Conservation (phyloP, 2,888 invertebrate genomes). For the Petrolisthes manimaculis region DNA sequence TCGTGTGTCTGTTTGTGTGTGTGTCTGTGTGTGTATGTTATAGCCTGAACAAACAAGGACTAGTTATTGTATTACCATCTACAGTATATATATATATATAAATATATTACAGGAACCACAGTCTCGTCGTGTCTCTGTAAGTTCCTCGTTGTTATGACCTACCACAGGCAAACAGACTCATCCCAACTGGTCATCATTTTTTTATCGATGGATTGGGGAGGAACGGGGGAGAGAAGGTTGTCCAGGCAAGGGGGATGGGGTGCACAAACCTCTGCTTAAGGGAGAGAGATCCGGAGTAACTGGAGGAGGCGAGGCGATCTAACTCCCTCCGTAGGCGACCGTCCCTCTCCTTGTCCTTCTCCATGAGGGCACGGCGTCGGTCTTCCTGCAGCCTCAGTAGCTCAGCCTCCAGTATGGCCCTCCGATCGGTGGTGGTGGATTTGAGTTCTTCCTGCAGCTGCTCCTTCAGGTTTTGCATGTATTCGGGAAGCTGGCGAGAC, state of each 20-base stretch:
- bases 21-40: background rate
- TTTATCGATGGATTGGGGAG: background rate
- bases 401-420: constrained; percentile 65
- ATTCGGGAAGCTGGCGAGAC: constrained; percentile 67
- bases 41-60: no score
- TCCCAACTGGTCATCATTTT: constrained; percentile 45
- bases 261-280: constrained; percentile 64
- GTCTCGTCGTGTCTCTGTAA: no score
- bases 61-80: background rate
- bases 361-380: constrained; percentile 68
- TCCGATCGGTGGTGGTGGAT: constrained; percentile 67
- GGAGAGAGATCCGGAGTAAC: constrained; percentile 64
- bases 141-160: no score
- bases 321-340: constrained; percentile 67
- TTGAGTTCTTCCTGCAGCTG: constrained; percentile 68
- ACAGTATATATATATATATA: no score
- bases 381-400: constrained; percentile 67
- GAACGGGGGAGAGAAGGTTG: background rate
- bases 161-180: constrained; percentile 23
- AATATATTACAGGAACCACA: no score
- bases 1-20: background rate
- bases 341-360: constrained; percentile 69
- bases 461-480: constrained; percentile 68
- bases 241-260: constrained; percentile 27
- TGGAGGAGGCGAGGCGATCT: constrained; percentile 66